These are phyloP conservation scores for Ptilorrhoa leucosticta DNA, from an alignment of 2,113 vertebrate species.

Conservation along the genomic window DNA sequence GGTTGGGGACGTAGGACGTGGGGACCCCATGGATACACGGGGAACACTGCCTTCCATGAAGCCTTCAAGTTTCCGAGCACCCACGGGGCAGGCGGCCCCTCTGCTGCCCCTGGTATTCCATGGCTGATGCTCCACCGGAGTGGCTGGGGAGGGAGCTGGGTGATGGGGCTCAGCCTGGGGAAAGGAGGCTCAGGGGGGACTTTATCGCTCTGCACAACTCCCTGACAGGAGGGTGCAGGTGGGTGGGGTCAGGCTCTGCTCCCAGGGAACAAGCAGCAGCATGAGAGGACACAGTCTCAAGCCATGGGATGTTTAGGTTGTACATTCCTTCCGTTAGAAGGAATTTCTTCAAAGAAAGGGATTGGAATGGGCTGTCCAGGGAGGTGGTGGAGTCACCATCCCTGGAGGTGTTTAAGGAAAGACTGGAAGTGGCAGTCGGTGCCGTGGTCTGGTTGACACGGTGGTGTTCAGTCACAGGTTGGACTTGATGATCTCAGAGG, in stretches of 20 bases:
- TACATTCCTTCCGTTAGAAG: background rate
- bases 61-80: background rate
- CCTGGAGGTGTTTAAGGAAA: background rate
- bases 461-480: background rate
- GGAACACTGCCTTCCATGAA: background rate
- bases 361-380: background rate
- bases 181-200: background rate
- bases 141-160: no score
- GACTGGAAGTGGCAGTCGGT: no score
- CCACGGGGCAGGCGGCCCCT: background rate
- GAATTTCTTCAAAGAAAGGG: background rate
- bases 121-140: background rate
- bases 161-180: background rate
- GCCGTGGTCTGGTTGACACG: background rate
- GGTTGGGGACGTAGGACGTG: background rate
- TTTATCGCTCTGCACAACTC: background rate
- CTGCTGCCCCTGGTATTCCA: fast-evolving
- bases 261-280: background rate
- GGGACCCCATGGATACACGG: background rate
- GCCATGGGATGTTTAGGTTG: background rate
- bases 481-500: background rate
- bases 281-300: background rate
- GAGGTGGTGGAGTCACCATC: background rate
- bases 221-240: background rate
- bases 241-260: background rate